Evolutionary conservation across 2,888 invertebrate genomes (phyloP), one percentile per base, ranked within the genome.

Genomic region (Tetragonula carbonaria): DNA sequence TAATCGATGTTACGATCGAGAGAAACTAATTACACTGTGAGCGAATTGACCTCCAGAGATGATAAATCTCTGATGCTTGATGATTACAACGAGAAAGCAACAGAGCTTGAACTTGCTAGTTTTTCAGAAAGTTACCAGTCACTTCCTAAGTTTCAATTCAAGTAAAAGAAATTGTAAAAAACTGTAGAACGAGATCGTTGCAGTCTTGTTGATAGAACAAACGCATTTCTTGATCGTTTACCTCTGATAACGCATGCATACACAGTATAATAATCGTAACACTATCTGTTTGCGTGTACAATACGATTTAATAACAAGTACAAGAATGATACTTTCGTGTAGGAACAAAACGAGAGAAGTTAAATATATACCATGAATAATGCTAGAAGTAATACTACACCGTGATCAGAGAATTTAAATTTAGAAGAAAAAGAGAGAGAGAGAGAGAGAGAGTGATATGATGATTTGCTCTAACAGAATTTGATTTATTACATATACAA

Each of bases 1-100:
- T 86, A 86, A 87, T 65, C 2, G 13, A 78, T 74, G 76, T 76
- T 21, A 38, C n/a, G 23, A n/a, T 5, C 18, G 3, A 65, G 8
- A 53, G 4, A 0, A 62, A 76, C 65, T 77, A 81, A 81, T 78
- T 51, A 4, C 51, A 55, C 57, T 18, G n/a, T 28, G 5, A 33
- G 8, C n/a, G 5, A n/a, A 53, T n/a, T 5, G 38, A 33, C 21
- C 21, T 63, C 38, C 28, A 63, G 28, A 28, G 28, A 2, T 18
- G 21, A 50, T 23, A 8, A 14, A 23, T 11, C 13, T 59, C 57
- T n/a, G n/a, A n/a, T 59, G 45, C 23, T 59, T 3, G 14, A 3
- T 45, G 8, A 45, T 13, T 45, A 5, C n/a, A 14, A 1, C 2
- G n/a, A 66, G 14, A 0, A 13, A n/a, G 38, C 16, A 6, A 16